Evolutionary conservation across 2,888 invertebrate genomes (phyloP), one percentile per base, ranked within the genome.

Genomic region (Lithophane ornitopus): DNA sequence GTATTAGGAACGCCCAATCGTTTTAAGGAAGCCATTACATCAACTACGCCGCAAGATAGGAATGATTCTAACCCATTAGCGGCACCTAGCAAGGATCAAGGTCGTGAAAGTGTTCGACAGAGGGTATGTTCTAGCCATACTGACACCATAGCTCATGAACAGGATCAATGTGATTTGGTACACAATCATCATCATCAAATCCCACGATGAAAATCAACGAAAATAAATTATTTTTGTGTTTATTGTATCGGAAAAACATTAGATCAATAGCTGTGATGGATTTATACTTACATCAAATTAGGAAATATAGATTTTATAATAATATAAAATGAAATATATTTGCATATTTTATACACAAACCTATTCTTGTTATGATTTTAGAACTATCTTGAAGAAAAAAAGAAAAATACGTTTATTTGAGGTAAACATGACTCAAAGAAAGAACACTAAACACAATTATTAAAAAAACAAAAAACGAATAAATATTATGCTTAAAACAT

Each of bases 21-120:
- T 67, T 39, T 49, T 28, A 19, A 8, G 41, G 71, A 71, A n/a
- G 71, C 28, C 28, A 41, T 8, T 22, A 26, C 70, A n/a, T 71
- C 54, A 16, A 1, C 9, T 9, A 9, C 44, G 19, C 28, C 8
- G n/a, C 14, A 4, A 4, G 34, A 34, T 34, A 34, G 6, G 34
- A 34, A 34, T 34, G 34, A 34, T 34, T 34, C 16, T 0, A 69
- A 72, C 19, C 12, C 41, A 11, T 54, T 72, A 0, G 28, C 41
- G 6, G 6, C 34, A 34, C 34, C 34, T 34, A 34, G 28, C n/a
- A n/a, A 56, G 11, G 14, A 34, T n/a, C n/a, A 28, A 52, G 16
- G 11, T 22, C 22, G 0, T 22, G 39, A 34, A 49, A 39, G 26
- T 7, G 19, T 67, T 26, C 9, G 22, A 26, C 39, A 63, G 19